Conservation (phyloP, 2,113 vertebrate genomes). For the Podiceps cristatus region DNA sequence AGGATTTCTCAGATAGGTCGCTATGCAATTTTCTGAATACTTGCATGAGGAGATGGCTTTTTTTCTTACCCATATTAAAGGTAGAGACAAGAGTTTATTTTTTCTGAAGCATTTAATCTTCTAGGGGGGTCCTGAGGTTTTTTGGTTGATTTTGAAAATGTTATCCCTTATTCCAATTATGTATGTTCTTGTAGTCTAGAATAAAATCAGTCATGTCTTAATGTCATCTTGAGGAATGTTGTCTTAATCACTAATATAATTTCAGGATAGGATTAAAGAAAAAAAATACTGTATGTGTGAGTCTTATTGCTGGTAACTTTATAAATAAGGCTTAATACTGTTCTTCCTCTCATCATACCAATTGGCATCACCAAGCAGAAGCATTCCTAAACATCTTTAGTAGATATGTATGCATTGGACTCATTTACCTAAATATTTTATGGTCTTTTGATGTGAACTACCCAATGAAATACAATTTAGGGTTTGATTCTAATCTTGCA, state of each 20-base stretch:
- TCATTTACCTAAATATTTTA: not conserved
- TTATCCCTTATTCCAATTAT: not conserved
- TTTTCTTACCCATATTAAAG: not conserved
- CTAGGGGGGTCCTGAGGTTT: not conserved
- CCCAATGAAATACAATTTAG: not conserved
- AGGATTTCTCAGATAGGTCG: not conserved
- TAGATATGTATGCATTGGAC: not conserved
- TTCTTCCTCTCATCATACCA: not conserved
- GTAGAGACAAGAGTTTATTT: not conserved
- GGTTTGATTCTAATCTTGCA: not conserved
- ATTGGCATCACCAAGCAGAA: not conserved
- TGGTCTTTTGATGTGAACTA: not conserved
- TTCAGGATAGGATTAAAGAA: not conserved
- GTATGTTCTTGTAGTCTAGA: not conserved
- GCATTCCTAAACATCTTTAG: not conserved
- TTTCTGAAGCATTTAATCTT: not conserved
- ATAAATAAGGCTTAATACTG: not conserved
- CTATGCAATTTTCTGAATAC: not conserved
- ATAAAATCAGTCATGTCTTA: not conserved
- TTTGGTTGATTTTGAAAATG: not conserved
- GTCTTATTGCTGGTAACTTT: not conserved
- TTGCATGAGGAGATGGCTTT: not conserved
- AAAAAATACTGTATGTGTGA: not conserved
- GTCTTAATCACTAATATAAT: not conserved
- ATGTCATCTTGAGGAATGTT: not conserved